phyloP scores from a whole-genome alignment of 1,140 invertebrate species.

The Mya arenaria region DNA sequence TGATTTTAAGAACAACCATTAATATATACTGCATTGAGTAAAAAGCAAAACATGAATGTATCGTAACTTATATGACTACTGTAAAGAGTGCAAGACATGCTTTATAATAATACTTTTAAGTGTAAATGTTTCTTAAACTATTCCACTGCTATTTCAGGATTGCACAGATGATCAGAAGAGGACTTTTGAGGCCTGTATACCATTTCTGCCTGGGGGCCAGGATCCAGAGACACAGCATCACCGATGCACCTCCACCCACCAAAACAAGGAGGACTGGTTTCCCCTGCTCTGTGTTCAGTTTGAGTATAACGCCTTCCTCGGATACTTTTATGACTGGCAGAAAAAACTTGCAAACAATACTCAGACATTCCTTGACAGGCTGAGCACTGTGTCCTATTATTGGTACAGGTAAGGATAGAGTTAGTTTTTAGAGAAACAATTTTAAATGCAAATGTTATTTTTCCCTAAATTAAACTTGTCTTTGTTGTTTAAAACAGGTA shows the following conservation, averaged over 20 bases:
- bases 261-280: slow-evolving; percentile 69
- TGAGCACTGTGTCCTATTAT: slow-evolving; percentile 17
- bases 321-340: slow-evolving; percentile 61
- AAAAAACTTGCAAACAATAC: slow-evolving; percentile 11
- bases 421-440: too few relatives aligned
- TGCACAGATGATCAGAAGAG: slow-evolving; percentile 57
- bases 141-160: too few relatives aligned
- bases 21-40: too few relatives aligned
- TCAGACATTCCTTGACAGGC: slow-evolving; percentile 17
- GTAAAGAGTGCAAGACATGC: too few relatives aligned
- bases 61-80: too few relatives aligned
- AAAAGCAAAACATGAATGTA: too few relatives aligned
- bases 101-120: too few relatives aligned
- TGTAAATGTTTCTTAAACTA: too few relatives aligned
- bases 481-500: not conserved
- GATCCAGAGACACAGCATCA: slow-evolving; percentile 32
- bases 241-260: slow-evolving; percentile 59
- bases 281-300: slow-evolving; percentile 69
- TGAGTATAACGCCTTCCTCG: slow-evolving; percentile 67
- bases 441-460: too few relatives aligned
- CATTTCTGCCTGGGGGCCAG: slow-evolving; percentile 60
- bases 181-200: slow-evolving; percentile 65
- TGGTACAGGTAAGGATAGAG: slow-evolving; percentile 44
- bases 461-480: not conserved
- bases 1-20: too few relatives aligned